Percentiles rank a stretch among this genome's conserved stretches.
These are phyloP conservation scores for Habrosyne pyritoides DNA, from an alignment of 2,888 invertebrate species.

Conservation along the genomic window DNA sequence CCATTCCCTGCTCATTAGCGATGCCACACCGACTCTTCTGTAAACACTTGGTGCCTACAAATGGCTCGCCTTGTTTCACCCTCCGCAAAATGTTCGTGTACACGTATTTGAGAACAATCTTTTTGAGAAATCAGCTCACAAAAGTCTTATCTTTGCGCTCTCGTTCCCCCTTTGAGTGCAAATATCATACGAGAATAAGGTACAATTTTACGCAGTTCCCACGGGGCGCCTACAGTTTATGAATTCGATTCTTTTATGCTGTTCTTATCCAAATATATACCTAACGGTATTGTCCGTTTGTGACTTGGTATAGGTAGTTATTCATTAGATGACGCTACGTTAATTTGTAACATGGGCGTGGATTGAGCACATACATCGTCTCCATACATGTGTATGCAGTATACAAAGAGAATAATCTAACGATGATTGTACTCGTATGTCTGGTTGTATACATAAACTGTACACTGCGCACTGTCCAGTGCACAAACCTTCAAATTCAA, in stretches of 20 bases:
- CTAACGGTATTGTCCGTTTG: background rate
- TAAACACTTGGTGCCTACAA: slow-evolving; percentile 73
- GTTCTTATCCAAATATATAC: background rate
- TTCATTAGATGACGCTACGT: background rate
- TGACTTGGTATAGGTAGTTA: background rate
- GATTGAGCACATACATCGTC: background rate
- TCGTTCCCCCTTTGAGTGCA: slow-evolving; percentile 1
- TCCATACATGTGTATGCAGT: no score
- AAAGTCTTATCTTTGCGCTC: background rate
- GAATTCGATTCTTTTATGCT: background rate
- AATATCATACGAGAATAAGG: slow-evolving; percentile 5
- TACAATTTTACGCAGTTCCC: background rate
- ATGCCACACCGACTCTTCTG: slow-evolving; percentile 68
- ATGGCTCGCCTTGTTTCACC: slow-evolving; percentile 57
- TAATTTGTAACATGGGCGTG: background rate
- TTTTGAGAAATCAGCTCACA: slow-evolving; percentile 30
- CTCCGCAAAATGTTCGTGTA: slow-evolving; percentile 38
- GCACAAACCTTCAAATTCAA: no score
- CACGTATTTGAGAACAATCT: slow-evolving; percentile 42
- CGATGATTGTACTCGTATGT: no score
- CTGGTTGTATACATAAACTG: no score
- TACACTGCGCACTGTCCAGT: no score
- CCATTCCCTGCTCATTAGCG: slow-evolving; percentile 71
- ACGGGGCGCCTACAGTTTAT: background rate
- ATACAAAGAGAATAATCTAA: no score